These are phyloP conservation scores for Xylophagus ater DNA, from an alignment of 2,888 invertebrate species.

Conservation along the genomic window DNA sequence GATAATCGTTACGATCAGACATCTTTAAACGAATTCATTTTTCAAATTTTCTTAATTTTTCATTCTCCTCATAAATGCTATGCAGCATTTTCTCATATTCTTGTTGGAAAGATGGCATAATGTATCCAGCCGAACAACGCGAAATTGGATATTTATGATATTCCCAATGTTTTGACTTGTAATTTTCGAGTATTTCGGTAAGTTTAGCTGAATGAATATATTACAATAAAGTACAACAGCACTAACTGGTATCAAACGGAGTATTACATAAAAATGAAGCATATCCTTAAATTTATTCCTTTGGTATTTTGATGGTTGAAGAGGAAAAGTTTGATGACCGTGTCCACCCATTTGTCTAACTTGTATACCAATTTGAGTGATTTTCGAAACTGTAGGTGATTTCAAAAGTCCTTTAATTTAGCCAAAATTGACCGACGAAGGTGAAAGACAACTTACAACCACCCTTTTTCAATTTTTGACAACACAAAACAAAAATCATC, in stretches of 20 bases:
- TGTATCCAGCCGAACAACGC: constrained; percentile 54
- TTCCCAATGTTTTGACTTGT: constrained; percentile 80
- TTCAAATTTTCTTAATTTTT: constrained; percentile 51
- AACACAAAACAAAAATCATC: not conserved
- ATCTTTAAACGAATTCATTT: constrained; percentile 52
- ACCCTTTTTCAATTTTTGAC: constrained; percentile 45
- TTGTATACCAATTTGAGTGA: constrained; percentile 33
- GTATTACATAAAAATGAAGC: constrained; percentile 61
- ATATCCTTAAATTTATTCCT: constrained; percentile 80
- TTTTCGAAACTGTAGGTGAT: constrained; percentile 23
- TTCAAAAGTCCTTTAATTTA: constrained; percentile 29
- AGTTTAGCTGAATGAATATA: constrained; percentile 70
- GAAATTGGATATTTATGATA: constrained; percentile 66
- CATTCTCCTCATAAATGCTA: constrained; percentile 55
- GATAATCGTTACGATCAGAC: constrained; percentile 64
- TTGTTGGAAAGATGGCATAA: constrained; percentile 60
- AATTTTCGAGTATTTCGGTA: constrained; percentile 68
- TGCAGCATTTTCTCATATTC: constrained; percentile 75
- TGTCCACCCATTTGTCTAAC: constrained; percentile 48
- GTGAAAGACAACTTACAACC: constrained; percentile 51
- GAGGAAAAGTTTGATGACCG: constrained; percentile 47
- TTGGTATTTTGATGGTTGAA: constrained; percentile 63
- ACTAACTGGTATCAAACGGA: constrained; percentile 62
- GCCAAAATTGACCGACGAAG: constrained; percentile 35
- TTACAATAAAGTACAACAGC: constrained; percentile 53